Evolutionary conservation across 30 jellyfish, hydroid and myxozoan genomes (phyloP).

Genomic region (Morbakka virulenta): DNA sequence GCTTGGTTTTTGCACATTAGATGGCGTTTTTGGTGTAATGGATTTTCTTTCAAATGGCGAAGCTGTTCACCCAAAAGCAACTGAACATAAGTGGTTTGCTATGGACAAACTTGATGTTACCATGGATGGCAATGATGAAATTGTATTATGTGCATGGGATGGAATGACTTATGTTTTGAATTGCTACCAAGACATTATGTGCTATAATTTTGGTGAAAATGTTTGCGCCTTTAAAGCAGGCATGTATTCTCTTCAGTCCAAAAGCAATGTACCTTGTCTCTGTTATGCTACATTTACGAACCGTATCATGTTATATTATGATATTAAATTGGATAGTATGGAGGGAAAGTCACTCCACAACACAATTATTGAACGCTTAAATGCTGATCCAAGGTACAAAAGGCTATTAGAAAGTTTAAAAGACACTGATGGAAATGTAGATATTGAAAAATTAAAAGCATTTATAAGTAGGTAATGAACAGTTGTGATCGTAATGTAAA

Average conservation of each 20-base stretch:
- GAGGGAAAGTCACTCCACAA: constrained; percentile 56
- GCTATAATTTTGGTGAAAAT: constrained; percentile 70
- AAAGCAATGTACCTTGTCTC: constrained; percentile 66
- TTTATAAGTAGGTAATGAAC: background rate
- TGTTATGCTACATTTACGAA: constrained; percentile 82
- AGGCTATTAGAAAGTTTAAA: constrained; percentile 3
- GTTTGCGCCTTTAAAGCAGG: constrained; percentile 96
- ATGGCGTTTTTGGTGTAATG: constrained; percentile 67
- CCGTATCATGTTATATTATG: constrained; percentile 56
- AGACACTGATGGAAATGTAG: constrained; percentile 52
- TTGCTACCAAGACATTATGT: constrained; percentile 36
- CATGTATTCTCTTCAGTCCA: constrained; percentile 45
- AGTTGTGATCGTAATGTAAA: too few relatives aligned
- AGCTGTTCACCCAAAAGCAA: constrained; percentile 21
- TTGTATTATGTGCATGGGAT: constrained; percentile 81
- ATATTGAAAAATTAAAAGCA: constrained; percentile 21
- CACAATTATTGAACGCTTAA: constrained; percentile 55
- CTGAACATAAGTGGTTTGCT: constrained; percentile 76
- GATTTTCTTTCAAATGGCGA: constrained; percentile 24
- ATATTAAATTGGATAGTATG: constrained; percentile 31
- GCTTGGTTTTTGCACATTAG: constrained; percentile 70
- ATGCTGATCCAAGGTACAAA: constrained; percentile 22
- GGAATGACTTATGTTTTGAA: constrained; percentile 86
- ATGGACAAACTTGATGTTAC: constrained; percentile 63
- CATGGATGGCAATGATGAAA: constrained; percentile 73